phyloP scores from a whole-genome alignment of 2,888 invertebrate genomes.

The Petrolisthes manimaculis region DNA sequence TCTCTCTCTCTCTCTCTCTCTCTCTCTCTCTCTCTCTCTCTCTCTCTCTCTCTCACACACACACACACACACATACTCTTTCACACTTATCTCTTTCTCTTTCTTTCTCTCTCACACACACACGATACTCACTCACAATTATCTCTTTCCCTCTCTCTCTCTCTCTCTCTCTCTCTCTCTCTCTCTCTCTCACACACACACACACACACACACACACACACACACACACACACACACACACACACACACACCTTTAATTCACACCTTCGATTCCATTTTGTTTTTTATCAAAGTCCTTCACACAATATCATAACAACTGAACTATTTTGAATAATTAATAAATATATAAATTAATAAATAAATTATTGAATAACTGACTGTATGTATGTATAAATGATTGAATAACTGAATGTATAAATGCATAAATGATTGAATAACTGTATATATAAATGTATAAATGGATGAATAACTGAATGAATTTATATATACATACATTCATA shows the following conservation, averaged over 20 bases:
- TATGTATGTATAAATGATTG: too few relatives aligned
- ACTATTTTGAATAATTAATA: too few relatives aligned
- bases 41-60: constrained; percentile 7
- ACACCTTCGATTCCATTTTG: not conserved
- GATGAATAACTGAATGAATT: too few relatives aligned
- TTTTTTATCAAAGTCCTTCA: not conserved
- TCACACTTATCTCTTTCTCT: not conserved
- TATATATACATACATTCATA: too few relatives aligned
- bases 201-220: constrained; percentile 2
- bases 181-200: not conserved
- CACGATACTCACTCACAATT: not conserved
- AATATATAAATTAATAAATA: too few relatives aligned
- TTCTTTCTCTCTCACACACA: not conserved
- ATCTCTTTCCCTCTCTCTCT: constrained; percentile 2
- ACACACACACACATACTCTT: not conserved
- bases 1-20: not conserved
- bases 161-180: not conserved
- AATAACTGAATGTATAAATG: too few relatives aligned
- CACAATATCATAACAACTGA: too few relatives aligned
- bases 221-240: constrained; percentile 9
- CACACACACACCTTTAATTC: not conserved
- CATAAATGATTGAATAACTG: too few relatives aligned
- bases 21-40: not conserved
- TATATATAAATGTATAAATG: too few relatives aligned
- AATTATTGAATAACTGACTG: too few relatives aligned